phyloP scores from a whole-genome alignment of 2,797 vertebrate species.

The Dromococcyx pavoninus region DNA sequence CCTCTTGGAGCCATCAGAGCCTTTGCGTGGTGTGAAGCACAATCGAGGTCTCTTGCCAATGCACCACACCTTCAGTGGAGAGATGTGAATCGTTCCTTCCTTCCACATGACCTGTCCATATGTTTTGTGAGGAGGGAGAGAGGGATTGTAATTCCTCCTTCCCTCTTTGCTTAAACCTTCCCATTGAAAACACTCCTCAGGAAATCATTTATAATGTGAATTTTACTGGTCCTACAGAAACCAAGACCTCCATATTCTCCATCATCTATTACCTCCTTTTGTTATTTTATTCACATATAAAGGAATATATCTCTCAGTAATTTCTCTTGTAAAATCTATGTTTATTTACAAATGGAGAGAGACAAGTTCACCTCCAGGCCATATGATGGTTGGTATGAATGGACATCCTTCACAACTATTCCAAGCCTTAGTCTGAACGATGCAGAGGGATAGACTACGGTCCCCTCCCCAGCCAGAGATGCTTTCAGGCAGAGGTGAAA shows the following conservation, averaged over 20 bases:
- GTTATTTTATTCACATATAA: neutral
- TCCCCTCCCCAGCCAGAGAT: neutral
- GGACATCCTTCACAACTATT: neutral
- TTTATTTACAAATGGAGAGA: neutral
- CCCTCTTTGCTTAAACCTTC: neutral
- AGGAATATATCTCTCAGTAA: neutral
- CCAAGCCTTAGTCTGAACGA: neutral
- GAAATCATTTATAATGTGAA: neutral
- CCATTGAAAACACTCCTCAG: neutral
- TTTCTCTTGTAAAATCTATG: neutral
- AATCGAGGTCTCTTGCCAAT: fast-evolving
- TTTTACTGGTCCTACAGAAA: neutral
- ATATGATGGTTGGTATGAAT: neutral
- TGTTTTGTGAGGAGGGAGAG: neutral
- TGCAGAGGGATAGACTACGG: neutral
- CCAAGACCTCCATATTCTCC: neutral
- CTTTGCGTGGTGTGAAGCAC: neutral
- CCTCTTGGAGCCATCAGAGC: neutral
- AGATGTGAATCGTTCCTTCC: fast-evolving
- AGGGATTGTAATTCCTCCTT: neutral
- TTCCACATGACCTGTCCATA: fast-evolving
- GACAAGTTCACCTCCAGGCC: neutral
- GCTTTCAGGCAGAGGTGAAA: slow-evolving; percentile 4
- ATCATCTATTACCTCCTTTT: neutral
- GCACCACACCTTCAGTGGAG: neutral